Conservation (phyloP, 2,797 vertebrate genomes). For the Onychomys torridus region DNA sequence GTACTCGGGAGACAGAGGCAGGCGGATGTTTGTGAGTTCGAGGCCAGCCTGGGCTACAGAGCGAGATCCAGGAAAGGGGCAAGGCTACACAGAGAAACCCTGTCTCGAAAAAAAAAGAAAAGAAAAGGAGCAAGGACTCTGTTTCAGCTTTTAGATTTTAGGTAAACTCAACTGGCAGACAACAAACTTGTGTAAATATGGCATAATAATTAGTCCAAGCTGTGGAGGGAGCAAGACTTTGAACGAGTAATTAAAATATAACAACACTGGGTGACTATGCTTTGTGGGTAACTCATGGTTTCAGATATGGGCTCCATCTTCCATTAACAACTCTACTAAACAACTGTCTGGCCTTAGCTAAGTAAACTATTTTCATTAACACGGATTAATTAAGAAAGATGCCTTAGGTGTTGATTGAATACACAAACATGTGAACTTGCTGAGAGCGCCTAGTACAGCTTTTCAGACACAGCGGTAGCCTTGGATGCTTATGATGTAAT, state of each 20-base stretch:
- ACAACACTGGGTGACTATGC: background rate
- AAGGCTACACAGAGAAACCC: no score
- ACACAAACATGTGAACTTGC: background rate
- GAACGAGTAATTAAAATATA: background rate
- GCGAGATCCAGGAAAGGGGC: no score
- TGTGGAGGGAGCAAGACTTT: background rate
- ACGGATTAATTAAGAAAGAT: background rate
- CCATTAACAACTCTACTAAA: background rate
- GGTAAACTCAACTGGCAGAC: background rate
- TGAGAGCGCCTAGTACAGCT: background rate
- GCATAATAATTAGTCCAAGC: background rate
- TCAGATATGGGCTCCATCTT: background rate
- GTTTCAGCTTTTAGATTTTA: background rate
- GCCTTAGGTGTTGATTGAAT: background rate
- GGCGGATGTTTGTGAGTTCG: no score
- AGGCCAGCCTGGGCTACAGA: no score
- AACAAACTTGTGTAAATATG: background rate
- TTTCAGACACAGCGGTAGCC: background rate
- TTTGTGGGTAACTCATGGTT: background rate
- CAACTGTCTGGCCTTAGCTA: background rate
- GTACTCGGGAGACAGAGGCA: no score
- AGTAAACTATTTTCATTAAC: background rate
- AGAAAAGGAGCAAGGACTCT: background rate
- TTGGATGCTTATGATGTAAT: background rate
- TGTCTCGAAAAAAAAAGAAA: no score